Base-by-base conservation (phyloP, 2,113 vertebrate genomes). In the Aphelocoma coerulescens region DNA sequence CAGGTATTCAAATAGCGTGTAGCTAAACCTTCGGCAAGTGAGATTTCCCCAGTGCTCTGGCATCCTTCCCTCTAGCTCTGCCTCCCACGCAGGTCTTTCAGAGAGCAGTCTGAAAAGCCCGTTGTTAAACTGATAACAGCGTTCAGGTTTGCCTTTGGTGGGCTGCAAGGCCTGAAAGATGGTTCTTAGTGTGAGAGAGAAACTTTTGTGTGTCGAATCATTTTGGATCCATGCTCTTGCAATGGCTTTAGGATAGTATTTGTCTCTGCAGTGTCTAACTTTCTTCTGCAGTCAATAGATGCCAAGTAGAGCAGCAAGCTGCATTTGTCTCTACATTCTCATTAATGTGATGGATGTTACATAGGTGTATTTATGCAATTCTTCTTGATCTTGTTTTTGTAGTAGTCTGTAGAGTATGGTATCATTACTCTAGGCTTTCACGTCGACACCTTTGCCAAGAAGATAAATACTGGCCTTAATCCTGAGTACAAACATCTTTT, bases 321-420 rank as follows among this genome's bases (percentile, higher is more conserved):
- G 75, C 77, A 95, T 90, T 92, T 81, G 69, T 81, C 67, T 96
- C 72, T 72, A 41, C 19, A 5, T 73, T 94, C 88, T 91, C 73
- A 66, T 89, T 87, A 84, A 71, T 15, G 39, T 88, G 93, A 91
- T 83, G 44, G 68, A 74, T 92, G 88, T 57, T 95, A 88, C 78
- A 89, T 94, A 93, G 76, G 91, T 91, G 77, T 69, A 89, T 93
- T 94, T 96, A 96, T 96, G 89, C 80, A 92, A 91, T 95, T 91
- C 83, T 88, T 96, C 91, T 94, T 92, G 83, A 91, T 95, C 92
- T 96, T 89, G 90, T 96, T 97, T 95, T 94, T 86, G 89, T 88
- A 96, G 77, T 82, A 74, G 85, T 88, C 90, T 94, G 62, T 92
- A 82, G 92, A 72, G 48, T 85, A 48, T 58, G 73, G 80, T 65